Evolutionary conservation across 2,113 vertebrate species (phyloP), one percentile per base, ranked within the genome.

Genomic region (Malurus alboscapulatus): DNA sequence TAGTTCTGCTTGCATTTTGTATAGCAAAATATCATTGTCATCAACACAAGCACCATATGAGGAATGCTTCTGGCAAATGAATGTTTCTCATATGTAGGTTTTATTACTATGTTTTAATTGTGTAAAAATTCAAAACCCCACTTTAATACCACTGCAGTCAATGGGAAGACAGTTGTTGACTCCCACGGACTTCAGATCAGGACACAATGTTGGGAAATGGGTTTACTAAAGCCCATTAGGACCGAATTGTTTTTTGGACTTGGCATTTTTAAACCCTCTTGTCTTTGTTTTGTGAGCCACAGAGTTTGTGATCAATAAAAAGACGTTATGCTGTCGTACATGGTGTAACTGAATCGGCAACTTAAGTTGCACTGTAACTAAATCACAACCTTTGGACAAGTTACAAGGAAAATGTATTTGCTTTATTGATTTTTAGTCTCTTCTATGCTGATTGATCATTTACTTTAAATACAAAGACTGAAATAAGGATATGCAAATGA

Each of bases 361-460:
- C 96, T 91, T 86, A 94, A 94, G 85, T 94, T 96, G 97, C 92
- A 96, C 38, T 95, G 61, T 96, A 96, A 96, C 96, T 96, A 92
- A 93, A 93, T 88, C 55, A 84, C 92, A 95, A 98, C 96, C 97
- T 97, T 97, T 97, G 97, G 57, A 91, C 96, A 93, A 97, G 80
- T 87, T 87, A 93, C 63, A 94, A 94, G 92, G 93, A 97, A 95
- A 93, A 96, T 87, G 74, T 92, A 82, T 96, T 96, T 97, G 80
- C 73, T 85, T 94, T 95, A 96, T 96, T 91, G 87, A 93, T 93
- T 96, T 95, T 90, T 75, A 68, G 53, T 65, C 61, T 84, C 34
- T 71, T 95, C 78, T 96, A n/a, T 26, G 66, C 54, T 79, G 87
- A 95, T 73, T 91, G 87, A 91, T 92, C 62, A 50, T 89, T 90